Base-by-base conservation (phyloP, 2,113 vertebrate genomes). In the Tetrax tetrax region DNA sequence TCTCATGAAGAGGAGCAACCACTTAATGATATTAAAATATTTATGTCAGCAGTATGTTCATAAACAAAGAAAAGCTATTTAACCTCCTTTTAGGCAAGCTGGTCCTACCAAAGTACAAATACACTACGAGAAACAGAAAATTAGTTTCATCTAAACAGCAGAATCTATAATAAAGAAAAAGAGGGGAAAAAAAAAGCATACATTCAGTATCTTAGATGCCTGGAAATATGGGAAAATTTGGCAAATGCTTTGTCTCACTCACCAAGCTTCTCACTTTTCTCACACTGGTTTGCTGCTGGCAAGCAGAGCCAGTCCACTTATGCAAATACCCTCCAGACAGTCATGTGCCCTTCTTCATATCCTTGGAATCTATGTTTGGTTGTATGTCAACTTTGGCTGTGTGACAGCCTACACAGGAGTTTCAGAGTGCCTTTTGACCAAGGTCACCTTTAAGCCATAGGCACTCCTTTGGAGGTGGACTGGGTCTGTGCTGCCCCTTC, bases 11-110 rank as follows among this genome's bases (percentile, higher is more conserved):
- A 95, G 25, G 9, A 96, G 16, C 29, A 70, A 28, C 59, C 41
- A 61, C 59, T 85, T 92, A 91, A 87, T 35, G 20, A 85, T 68
- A 89, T 23, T 76, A 85, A 96, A 93, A 93, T 95, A 91, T 85
- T 95, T 91, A 79, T 79, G 56, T 68, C 57, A 79, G 14, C 50
- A 66, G 31, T 53, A 66, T 21, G 47, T 71, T 95, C 65, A 85
- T 85, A 90, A 96, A 83, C 54, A 94, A 86, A 83, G 66, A 54
- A 72, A 90, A 89, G 71, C 9, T 65, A 29, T 86, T 93, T 84
- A 90, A n/a, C n/a, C 5, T 90, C 28, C 45, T 79, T 66, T 74
- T 66, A 63, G 23, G 15, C 43, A 65, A 68, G 28, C 14, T 61
- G 21, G 25, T 68, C 27, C 47, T 37, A 81, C 41, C 21, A n/a